phyloP scores from a whole-genome alignment of 2,113 vertebrate genomes.

The Dipodomys merriami region DNA sequence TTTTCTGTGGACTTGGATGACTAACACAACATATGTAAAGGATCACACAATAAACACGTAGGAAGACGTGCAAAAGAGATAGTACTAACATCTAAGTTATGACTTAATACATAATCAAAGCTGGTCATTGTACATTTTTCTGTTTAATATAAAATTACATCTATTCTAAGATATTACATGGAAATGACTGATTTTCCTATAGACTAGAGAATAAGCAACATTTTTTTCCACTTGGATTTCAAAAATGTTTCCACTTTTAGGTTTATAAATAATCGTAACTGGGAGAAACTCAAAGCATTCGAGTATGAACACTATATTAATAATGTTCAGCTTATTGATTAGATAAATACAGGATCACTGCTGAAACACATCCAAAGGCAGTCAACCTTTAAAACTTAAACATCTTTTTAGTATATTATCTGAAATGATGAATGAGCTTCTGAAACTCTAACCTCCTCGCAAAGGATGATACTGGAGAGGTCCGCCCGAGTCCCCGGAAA shows the following conservation, averaged over 20 bases:
- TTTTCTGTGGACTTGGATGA: constrained; percentile 45
- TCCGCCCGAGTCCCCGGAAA: constrained; percentile 62
- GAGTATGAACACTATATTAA: constrained; percentile 36
- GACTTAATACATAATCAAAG: not conserved
- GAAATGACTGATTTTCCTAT: not conserved
- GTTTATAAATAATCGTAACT: constrained; percentile 13
- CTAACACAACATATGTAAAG: not conserved
- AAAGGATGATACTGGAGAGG: constrained; percentile 73
- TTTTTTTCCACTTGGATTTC: constrained; percentile 23
- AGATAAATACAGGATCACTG: constrained; percentile 50
- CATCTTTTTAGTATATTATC: constrained; percentile 54
- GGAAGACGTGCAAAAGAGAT: not conserved
- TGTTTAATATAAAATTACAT: constrained; percentile 13
- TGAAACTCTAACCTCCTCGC: constrained; percentile 72
- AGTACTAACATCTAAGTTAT: constrained; percentile 31
- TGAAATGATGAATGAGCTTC: constrained; percentile 75
- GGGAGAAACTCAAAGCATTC: constrained; percentile 6
- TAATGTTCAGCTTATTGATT: constrained; percentile 57
- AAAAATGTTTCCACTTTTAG: constrained; percentile 35
- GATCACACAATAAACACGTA: constrained; percentile 37
- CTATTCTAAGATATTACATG: constrained; percentile 4
- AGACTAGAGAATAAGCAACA: not conserved
- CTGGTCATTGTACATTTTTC: not conserved
- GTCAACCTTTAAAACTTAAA: constrained; percentile 1
- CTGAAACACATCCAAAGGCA: constrained; percentile 60